Conservation (phyloP, 2,797 vertebrate species). For the Atherinosoma microstoma region DNA sequence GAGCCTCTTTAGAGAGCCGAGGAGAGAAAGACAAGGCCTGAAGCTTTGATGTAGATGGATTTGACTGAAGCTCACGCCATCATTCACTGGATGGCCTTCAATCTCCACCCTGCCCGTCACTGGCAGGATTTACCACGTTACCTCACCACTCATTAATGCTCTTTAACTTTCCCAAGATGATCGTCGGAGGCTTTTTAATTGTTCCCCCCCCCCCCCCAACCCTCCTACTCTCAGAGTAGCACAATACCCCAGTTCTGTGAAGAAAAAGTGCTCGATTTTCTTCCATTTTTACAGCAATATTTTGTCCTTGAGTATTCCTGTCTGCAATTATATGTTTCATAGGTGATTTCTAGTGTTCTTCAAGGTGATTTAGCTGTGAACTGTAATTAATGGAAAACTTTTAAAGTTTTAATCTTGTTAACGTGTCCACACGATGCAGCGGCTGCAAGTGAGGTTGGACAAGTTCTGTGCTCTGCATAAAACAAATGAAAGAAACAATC, state of each 20-base stretch:
- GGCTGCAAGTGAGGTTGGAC: no score
- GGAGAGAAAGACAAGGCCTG: slow-evolving; percentile 53
- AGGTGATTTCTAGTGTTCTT: not conserved
- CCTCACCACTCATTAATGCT: slow-evolving; percentile 61
- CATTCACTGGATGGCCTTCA: slow-evolving; percentile 57
- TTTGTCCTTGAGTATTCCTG: not conserved
- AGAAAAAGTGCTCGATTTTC: slow-evolving; percentile 8
- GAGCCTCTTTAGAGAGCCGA: slow-evolving; percentile 68
- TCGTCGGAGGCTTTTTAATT: slow-evolving; percentile 36
- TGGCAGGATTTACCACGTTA: slow-evolving; percentile 53
- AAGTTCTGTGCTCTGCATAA: no score
- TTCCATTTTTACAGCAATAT: not conserved
- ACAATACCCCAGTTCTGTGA: slow-evolving; percentile 9
- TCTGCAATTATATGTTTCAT: not conserved
- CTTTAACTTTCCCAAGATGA: slow-evolving; percentile 56
- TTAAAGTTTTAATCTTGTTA: not conserved
- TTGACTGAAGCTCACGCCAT: slow-evolving; percentile 59
- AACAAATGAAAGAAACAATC: no score
- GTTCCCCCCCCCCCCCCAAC: not conserved
- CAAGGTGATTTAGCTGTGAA: not conserved
- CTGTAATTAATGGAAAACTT: not conserved
- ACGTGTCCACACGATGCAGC: no score
- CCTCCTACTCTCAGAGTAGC: slow-evolving; percentile 9
- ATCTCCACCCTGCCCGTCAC: slow-evolving; percentile 53
- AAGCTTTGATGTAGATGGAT: slow-evolving; percentile 73